Evolutionary conservation across 2,113 vertebrate species (phyloP).

Genomic region (Ceratotherium simum): DNA sequence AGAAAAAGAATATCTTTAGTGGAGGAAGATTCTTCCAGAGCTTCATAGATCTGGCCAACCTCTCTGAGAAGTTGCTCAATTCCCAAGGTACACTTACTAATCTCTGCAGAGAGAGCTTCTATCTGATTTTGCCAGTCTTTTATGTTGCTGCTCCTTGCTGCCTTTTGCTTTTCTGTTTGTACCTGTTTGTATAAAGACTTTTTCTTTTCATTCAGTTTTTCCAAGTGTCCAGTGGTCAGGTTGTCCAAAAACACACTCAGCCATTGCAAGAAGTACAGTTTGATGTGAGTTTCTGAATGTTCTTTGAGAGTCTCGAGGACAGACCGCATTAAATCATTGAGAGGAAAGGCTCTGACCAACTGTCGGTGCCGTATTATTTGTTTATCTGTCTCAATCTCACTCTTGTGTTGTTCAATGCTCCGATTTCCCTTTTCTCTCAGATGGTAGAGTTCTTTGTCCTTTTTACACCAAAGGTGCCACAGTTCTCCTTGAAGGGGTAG

Average conservation of each 20-base stretch:
- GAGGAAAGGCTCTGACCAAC: slow-evolving; percentile 61
- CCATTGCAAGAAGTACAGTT: slow-evolving; percentile 86
- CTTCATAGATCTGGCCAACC: slow-evolving; percentile 88
- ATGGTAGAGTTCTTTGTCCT: slow-evolving; percentile 84
- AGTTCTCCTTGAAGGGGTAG: slow-evolving; percentile 83
- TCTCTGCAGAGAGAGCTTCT: slow-evolving; percentile 76
- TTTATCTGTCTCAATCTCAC: slow-evolving; percentile 79
- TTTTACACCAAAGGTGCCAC: slow-evolving; percentile 84
- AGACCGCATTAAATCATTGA: slow-evolving; percentile 77
- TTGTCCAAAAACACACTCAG: slow-evolving; percentile 78
- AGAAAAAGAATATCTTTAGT: slow-evolving; percentile 30
- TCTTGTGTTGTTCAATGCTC: slow-evolving; percentile 80
- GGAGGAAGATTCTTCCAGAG: slow-evolving; percentile 61
- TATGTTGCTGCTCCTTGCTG: slow-evolving; percentile 55
- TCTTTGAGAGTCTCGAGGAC: slow-evolving; percentile 72
- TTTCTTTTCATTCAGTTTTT: slow-evolving; percentile 76
- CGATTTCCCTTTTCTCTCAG: slow-evolving; percentile 81
- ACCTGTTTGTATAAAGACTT: slow-evolving; percentile 77
- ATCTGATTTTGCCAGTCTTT: slow-evolving; percentile 71
- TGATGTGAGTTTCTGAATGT: slow-evolving; percentile 58
- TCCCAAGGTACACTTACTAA: slow-evolving; percentile 82
- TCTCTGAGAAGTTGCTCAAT: slow-evolving; percentile 89
- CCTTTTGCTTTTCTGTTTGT: slow-evolving; percentile 73
- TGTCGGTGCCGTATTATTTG: slow-evolving; percentile 60
- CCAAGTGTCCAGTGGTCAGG: slow-evolving; percentile 64